These are phyloP conservation scores for Alca torda DNA, from an alignment of 2,797 vertebrate species.

Conservation along the genomic window DNA sequence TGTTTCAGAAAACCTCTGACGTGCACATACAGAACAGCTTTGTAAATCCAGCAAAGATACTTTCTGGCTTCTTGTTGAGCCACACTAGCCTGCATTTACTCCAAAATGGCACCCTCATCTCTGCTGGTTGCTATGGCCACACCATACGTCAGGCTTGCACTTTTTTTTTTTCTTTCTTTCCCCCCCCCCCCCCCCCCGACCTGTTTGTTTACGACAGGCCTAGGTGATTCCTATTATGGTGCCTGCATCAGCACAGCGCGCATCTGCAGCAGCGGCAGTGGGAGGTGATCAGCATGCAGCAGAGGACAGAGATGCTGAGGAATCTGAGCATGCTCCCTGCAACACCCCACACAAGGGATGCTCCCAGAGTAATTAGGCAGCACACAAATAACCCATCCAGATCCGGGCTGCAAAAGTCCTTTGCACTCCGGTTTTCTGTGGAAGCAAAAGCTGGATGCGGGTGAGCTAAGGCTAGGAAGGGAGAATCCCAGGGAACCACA, in stretches of 20 bases:
- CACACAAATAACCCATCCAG: not conserved
- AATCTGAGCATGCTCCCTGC: conserved; percentile 72
- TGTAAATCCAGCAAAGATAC: not conserved
- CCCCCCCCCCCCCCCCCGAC: not conserved
- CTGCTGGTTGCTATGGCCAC: conserved; percentile 68
- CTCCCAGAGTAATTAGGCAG: not conserved
- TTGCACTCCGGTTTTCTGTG: not conserved
- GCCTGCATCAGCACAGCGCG: conserved; percentile 27
- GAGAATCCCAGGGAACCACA: not conserved
- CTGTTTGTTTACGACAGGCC: conserved; percentile 48
- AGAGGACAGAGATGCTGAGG: conserved; percentile 64
- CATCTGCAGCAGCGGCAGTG: not conserved
- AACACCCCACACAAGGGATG: not conserved
- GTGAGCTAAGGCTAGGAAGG: not conserved
- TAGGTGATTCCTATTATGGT: conserved; percentile 56
- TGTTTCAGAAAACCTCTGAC: not conserved
- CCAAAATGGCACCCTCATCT: conserved; percentile 36
- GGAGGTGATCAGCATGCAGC: conserved; percentile 78
- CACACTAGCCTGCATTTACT: conserved; percentile 17
- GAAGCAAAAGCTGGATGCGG: not conserved
- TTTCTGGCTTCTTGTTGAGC: conserved; percentile 35
- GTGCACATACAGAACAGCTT: not conserved
- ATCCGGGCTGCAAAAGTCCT: not conserved
- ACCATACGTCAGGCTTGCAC: conserved; percentile 7
- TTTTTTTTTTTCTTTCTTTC: not conserved